Conservation (phyloP, 2,888 invertebrate species). For the Quadroppia sp. region DNA sequence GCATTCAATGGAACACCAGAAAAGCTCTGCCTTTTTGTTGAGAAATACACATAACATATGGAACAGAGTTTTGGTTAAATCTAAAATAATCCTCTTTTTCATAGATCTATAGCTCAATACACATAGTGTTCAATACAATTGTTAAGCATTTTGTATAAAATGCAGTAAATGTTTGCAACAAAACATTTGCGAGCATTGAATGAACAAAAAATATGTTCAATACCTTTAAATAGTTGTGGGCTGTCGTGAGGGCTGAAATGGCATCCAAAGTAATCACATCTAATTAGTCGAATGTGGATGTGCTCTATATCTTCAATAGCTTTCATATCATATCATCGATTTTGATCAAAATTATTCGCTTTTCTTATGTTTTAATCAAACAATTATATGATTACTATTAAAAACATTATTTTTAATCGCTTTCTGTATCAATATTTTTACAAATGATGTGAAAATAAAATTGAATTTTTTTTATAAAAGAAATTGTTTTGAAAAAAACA, state of each 20-base stretch:
- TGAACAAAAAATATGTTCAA: not conserved
- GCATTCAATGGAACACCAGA: not conserved
- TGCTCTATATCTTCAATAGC: not conserved
- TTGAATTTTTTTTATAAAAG: not conserved
- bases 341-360: not conserved
- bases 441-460: not conserved
- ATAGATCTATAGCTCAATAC: not conserved
- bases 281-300: not conserved
- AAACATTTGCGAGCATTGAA: not conserved
- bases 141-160: not conserved
- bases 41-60: not conserved
- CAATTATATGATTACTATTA: not conserved
- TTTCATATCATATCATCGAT: not conserved
- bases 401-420: not conserved
- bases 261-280: slow-evolving; percentile 1
- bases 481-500: not conserved
- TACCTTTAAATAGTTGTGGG: not conserved
- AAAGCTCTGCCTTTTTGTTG: not conserved
- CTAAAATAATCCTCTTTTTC: slow-evolving; percentile 17
- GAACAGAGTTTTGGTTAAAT: not conserved
- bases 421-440: no score
- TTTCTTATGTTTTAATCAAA: not conserved
- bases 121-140: not conserved
- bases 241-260: not conserved
- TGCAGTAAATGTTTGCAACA: not conserved